These are phyloP conservation scores for Biston betularia DNA, from an alignment of 2,888 invertebrate species.

Conservation along the genomic window DNA sequence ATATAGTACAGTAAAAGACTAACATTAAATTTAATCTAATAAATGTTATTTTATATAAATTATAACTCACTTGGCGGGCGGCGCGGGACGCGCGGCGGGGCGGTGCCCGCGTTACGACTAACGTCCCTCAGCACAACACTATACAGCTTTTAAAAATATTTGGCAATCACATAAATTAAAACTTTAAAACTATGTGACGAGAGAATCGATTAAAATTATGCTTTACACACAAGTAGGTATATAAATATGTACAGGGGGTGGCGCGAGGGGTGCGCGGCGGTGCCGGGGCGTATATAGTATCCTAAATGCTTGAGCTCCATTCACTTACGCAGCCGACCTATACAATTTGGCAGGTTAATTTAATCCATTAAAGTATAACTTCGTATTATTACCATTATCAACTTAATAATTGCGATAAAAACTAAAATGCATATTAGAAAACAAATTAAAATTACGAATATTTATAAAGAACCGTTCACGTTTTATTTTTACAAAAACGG, in stretches of 20 bases:
- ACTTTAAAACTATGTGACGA: slow-evolving; percentile 85
- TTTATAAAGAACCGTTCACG: slow-evolving; percentile 82
- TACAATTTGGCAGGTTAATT: slow-evolving; percentile 83
- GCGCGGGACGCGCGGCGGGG: slow-evolving; percentile 57
- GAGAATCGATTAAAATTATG: slow-evolving; percentile 85
- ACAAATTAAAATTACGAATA: slow-evolving; percentile 85
- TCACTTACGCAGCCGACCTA: slow-evolving; percentile 59
- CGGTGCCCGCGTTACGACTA: slow-evolving; percentile 62
- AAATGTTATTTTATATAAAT: slow-evolving; percentile 81
- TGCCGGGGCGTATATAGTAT: slow-evolving; percentile 57
- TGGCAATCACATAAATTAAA: slow-evolving; percentile 86
- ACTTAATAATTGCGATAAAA: slow-evolving; percentile 83
- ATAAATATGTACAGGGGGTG: slow-evolving; percentile 79
- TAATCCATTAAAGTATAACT: slow-evolving; percentile 79
- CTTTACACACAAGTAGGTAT: slow-evolving; percentile 80
- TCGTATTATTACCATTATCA: slow-evolving; percentile 74
- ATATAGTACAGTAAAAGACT: slow-evolving; percentile 86
- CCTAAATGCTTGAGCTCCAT: slow-evolving; percentile 83
- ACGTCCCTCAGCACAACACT: slow-evolving; percentile 66
- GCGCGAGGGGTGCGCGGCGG: slow-evolving; percentile 70
- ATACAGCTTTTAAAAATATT: slow-evolving; percentile 83
- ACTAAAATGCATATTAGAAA: slow-evolving; percentile 83
- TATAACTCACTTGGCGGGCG: slow-evolving; percentile 82
- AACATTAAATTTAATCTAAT: slow-evolving; percentile 87
- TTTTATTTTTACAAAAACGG: slow-evolving; percentile 59